Evolutionary conservation across 2,797 vertebrate species (phyloP).

Genomic region (Xyrichtys novacula): DNA sequence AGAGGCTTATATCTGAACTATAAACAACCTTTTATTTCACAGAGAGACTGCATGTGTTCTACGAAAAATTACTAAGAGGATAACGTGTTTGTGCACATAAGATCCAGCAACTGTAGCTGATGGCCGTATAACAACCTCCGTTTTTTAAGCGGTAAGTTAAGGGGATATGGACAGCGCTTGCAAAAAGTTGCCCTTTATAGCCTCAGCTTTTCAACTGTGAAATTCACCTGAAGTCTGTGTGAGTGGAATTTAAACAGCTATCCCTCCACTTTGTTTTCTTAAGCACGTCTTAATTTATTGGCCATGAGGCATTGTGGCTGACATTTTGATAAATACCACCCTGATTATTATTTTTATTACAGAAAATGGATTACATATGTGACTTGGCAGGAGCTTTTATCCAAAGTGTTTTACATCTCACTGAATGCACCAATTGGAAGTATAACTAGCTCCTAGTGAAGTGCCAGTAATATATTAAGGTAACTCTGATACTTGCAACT

Average conservation of each 20-base stretch:
- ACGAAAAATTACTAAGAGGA: slow-evolving; percentile 31
- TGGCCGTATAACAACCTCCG: slow-evolving; percentile 31
- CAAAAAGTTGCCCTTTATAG: slow-evolving; percentile 18
- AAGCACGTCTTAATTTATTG: slow-evolving; percentile 9
- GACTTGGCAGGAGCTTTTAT: slow-evolving; percentile 37
- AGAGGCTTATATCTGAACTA: slow-evolving; percentile 63
- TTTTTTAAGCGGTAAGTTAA: slow-evolving; percentile 23
- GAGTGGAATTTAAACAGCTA: slow-evolving; percentile 2
- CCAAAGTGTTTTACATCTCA: slow-evolving; percentile 31
- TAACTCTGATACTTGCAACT: background rate
- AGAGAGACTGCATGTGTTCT: slow-evolving; percentile 7
- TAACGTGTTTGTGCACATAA: slow-evolving; percentile 3
- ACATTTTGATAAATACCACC: slow-evolving; percentile 59
- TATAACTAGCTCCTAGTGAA: slow-evolving; percentile 4
- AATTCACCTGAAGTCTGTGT: slow-evolving; percentile 24
- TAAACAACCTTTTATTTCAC: slow-evolving; percentile 61
- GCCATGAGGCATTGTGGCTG: slow-evolving; percentile 12
- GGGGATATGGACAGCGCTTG: background rate
- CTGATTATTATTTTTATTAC: slow-evolving; percentile 34
- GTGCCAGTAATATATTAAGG: background rate
- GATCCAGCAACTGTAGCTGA: background rate
- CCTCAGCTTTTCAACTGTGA: slow-evolving; percentile 18
- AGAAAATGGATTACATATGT: slow-evolving; percentile 36
- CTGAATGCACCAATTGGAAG: slow-evolving; percentile 13
- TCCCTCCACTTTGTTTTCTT: slow-evolving; percentile 8